Evolutionary conservation across 2,888 invertebrate species (phyloP).

Genomic region (Gandaritis pyraliata): DNA sequence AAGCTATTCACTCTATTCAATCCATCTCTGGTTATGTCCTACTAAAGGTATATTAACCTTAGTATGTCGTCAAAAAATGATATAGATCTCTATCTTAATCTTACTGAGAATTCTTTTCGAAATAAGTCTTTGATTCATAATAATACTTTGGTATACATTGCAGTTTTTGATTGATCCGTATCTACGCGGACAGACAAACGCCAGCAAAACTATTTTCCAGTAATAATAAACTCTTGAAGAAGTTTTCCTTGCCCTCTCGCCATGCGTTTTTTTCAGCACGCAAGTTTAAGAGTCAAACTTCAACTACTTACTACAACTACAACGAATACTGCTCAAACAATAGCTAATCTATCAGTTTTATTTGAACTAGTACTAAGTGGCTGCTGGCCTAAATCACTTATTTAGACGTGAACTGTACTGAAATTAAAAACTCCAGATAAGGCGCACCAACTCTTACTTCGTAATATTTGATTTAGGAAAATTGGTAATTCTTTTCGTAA

Average conservation of each 20-base stretch:
- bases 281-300: constrained; percentile 10
- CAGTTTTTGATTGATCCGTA: neutral
- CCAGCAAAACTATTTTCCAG: constrained; percentile 9
- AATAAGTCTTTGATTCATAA: too few relatives aligned
- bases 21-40: too few relatives aligned
- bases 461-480: neutral
- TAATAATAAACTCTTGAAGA: constrained; percentile 5
- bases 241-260: constrained; percentile 15
- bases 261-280: constrained; percentile 4
- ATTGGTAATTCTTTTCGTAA: neutral
- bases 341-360: neutral
- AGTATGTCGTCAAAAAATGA: too few relatives aligned
- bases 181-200: neutral
- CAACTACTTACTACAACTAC: neutral
- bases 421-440: constrained; percentile 6
- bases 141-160: too few relatives aligned
- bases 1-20: too few relatives aligned
- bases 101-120: too few relatives aligned
- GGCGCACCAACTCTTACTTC: neutral
- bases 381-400: neutral
- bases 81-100: too few relatives aligned
- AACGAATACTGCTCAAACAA: neutral
- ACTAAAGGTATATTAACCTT: too few relatives aligned
- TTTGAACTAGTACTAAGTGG: neutral
- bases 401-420: neutral